These are phyloP conservation scores for Malurus melanocephalus DNA, from an alignment of 2,113 vertebrate genomes.

Conservation along the genomic window DNA sequence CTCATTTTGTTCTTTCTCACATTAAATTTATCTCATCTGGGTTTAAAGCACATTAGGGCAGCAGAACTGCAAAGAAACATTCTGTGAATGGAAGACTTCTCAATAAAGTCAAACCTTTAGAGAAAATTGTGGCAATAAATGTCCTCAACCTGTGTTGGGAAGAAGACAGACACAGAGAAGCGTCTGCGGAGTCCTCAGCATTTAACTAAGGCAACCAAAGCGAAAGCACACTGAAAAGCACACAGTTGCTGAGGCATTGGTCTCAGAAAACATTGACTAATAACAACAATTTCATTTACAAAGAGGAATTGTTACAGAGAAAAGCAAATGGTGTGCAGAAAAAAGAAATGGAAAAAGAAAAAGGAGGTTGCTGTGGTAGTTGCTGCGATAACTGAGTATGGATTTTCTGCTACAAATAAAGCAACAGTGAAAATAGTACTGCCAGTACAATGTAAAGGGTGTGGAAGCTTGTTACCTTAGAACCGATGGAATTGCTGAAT, in stretches of 20 bases:
- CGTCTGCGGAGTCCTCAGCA: not conserved
- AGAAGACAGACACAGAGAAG: not conserved
- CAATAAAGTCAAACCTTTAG: not conserved
- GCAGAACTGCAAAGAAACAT: not conserved
- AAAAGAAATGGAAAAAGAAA: not conserved
- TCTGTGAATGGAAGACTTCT: not conserved
- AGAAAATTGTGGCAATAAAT: not conserved
- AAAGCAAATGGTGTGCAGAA: not conserved
- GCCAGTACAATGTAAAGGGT: not conserved
- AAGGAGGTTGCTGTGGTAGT: rapidly evolving
- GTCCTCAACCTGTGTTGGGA: not conserved
- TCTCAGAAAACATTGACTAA: not conserved
- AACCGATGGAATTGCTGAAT: not conserved
- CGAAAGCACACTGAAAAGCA: not conserved
- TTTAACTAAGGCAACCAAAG: not conserved
- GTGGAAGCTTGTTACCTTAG: not conserved
- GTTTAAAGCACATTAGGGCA: not conserved
- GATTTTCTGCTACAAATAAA: not conserved
- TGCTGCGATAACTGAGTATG: not conserved
- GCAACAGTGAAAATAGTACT: not conserved
- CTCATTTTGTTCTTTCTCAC: not conserved
- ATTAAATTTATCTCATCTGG: not conserved
- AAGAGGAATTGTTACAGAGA: not conserved
- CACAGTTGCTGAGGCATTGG: not conserved
- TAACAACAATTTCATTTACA: not conserved